A percentile compares a stretch with the other conserved stretches of the same genome.
phyloP scores from a whole-genome alignment of 2,888 invertebrate species.

The Eupeodes latifasciatus region DNA sequence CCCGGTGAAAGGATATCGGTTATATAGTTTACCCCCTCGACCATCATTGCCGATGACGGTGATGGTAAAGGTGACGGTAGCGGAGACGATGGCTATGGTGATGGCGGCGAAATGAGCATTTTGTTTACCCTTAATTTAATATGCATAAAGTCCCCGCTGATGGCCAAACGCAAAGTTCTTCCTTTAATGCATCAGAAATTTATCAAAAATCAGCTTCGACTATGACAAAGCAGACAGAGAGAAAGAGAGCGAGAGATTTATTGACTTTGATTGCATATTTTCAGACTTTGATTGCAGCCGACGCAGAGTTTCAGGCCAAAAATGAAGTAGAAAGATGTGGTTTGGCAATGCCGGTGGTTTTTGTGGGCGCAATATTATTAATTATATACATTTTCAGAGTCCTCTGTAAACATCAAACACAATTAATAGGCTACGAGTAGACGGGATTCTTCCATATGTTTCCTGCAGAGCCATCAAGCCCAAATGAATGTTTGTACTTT shows the following conservation, averaged over 20 bases:
- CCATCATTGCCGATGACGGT: neutral
- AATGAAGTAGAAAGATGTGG: neutral
- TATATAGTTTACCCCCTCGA: neutral
- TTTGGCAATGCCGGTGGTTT: neutral
- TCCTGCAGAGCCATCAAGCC: neutral
- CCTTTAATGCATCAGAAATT: constrained; percentile 72
- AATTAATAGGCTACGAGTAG: constrained; percentile 62
- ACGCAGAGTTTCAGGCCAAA: constrained; percentile 19
- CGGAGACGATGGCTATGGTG: no score
- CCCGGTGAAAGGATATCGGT: constrained; percentile 42
- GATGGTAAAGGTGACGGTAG: neutral
- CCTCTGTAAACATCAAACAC: constrained; percentile 66
- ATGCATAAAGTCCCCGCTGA: constrained; percentile 69
- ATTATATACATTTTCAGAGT: constrained; percentile 66
- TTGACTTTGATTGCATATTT: constrained; percentile 61
- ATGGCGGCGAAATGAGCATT: constrained; percentile 57
- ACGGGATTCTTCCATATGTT: constrained; percentile 29
- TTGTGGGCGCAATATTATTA: constrained; percentile 52
- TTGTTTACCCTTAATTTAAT: constrained; percentile 74
- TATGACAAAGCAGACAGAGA: constrained; percentile 21
- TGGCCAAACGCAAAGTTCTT: constrained; percentile 58
- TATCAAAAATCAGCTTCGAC: constrained; percentile 71
- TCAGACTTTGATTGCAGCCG: constrained; percentile 13
- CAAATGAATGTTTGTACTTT: constrained; percentile 59
- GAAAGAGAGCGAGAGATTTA: constrained; percentile 47